phyloP scores from a whole-genome alignment of 2,797 vertebrate species.

The Gobio occitaniae region DNA sequence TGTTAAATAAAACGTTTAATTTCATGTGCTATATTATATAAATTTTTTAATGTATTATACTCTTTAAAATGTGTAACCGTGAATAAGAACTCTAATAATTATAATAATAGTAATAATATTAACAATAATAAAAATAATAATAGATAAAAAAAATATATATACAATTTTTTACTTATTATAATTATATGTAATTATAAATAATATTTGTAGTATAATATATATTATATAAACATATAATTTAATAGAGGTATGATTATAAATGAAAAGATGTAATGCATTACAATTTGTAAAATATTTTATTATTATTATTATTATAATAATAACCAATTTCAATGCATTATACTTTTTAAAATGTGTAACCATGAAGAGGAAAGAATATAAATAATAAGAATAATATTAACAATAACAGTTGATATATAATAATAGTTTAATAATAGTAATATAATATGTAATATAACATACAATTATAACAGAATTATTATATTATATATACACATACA shows the following conservation, averaged over 20 bases:
- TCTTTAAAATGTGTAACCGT: background rate
- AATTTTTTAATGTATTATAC: background rate
- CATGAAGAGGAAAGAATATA: background rate
- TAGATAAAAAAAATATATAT: background rate
- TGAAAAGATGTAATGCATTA: background rate
- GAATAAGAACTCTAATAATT: background rate
- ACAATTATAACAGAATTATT: background rate
- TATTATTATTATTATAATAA: too few relatives aligned
- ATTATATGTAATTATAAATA: too few relatives aligned
- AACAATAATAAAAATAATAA: background rate
- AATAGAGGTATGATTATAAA: background rate
- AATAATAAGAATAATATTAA: background rate
- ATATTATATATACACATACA: background rate
- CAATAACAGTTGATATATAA: too few relatives aligned
- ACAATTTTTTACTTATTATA: too few relatives aligned
- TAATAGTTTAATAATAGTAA: too few relatives aligned
- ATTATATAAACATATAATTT: background rate
- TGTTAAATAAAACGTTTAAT: background rate
- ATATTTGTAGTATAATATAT: too few relatives aligned
- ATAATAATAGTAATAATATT: background rate
- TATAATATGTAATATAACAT: background rate
- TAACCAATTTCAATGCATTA: background rate
- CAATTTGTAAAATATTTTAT: too few relatives aligned
- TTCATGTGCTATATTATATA: too few relatives aligned
- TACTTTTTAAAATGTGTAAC: background rate